Conservation (phyloP, 2,797 vertebrate genomes). For the Peromyscus nudipes region DNA sequence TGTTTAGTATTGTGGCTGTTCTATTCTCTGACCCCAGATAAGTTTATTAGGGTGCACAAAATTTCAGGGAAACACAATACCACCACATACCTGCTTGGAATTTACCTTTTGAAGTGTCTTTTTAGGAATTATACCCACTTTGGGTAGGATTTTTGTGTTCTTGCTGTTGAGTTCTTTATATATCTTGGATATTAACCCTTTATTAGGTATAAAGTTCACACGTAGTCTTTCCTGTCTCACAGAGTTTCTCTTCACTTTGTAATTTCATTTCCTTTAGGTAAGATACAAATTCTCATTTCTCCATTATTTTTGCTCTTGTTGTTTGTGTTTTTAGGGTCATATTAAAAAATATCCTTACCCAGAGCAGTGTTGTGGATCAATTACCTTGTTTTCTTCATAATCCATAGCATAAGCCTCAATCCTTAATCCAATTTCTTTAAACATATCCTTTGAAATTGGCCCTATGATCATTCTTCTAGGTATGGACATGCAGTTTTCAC, state of each 20-base stretch:
- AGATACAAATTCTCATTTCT: not conserved
- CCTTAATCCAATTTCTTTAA: not conserved
- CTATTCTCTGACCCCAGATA: no score
- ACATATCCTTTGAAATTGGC: not conserved
- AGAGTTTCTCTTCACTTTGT: not conserved
- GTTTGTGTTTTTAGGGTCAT: not conserved
- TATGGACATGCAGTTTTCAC: not conserved
- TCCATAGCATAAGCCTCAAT: not conserved
- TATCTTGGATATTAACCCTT: not conserved
- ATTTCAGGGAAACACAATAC: no score
- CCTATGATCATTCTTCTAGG: not conserved
- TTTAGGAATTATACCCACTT: not conserved
- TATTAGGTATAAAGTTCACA: not conserved
- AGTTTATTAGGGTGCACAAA: no score
- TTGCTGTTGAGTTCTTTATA: not conserved
- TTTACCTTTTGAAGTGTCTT: not conserved
- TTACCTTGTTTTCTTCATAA: not conserved
- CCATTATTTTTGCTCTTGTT: not conserved
- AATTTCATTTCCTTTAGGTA: not conserved
- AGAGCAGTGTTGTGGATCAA: not conserved
- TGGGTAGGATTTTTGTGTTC: not conserved
- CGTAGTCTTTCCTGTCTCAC: not conserved
- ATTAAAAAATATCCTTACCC: not conserved
- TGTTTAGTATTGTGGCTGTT: no score
- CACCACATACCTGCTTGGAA: not conserved